These are phyloP conservation scores for Zaprionus taronus DNA, from an alignment of 1,140 invertebrate species.

Conservation along the genomic window DNA sequence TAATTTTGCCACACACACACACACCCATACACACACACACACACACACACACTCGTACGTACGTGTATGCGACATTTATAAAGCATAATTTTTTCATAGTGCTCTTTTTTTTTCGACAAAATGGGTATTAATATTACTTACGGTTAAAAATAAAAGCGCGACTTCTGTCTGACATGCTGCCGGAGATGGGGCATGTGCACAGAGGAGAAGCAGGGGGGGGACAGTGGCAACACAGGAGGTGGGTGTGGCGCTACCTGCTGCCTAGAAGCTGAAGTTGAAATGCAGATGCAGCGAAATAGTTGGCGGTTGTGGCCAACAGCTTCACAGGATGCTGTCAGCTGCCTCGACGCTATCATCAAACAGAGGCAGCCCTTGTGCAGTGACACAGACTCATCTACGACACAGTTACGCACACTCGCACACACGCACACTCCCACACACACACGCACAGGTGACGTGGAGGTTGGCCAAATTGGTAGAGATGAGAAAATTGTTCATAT, in stretches of 20 bases:
- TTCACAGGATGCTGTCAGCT: constrained; percentile 36
- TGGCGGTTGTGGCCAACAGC: constrained; percentile 34
- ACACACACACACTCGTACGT: constrained; percentile 19
- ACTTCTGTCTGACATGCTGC: constrained; percentile 64
- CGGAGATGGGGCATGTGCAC: constrained; percentile 1
- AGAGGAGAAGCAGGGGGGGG: neutral
- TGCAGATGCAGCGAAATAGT: constrained; percentile 36
- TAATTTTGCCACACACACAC: constrained; percentile 73
- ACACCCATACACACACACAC: constrained; percentile 47
- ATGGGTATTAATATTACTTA: constrained; percentile 83
- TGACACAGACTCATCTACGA: neutral
- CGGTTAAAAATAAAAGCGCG: constrained; percentile 78
- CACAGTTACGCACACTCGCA: constrained; percentile 4
- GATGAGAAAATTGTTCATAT: neutral
- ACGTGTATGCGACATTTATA: constrained; percentile 46
- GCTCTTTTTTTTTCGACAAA: constrained; percentile 55
- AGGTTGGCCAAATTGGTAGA: neutral
- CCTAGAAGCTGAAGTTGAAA: neutral
- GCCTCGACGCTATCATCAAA: constrained; percentile 20
- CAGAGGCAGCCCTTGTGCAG: constrained; percentile 6
- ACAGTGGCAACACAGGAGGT: neutral
- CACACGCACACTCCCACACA: constrained; percentile 1
- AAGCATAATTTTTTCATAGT: constrained; percentile 57
- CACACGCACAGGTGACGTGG: neutral
- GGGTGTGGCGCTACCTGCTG: neutral